Evolutionary conservation across 2,113 vertebrate species (phyloP), one percentile per base, ranked within the genome.

Genomic region (Pelvicachromis taeniatus): DNA sequence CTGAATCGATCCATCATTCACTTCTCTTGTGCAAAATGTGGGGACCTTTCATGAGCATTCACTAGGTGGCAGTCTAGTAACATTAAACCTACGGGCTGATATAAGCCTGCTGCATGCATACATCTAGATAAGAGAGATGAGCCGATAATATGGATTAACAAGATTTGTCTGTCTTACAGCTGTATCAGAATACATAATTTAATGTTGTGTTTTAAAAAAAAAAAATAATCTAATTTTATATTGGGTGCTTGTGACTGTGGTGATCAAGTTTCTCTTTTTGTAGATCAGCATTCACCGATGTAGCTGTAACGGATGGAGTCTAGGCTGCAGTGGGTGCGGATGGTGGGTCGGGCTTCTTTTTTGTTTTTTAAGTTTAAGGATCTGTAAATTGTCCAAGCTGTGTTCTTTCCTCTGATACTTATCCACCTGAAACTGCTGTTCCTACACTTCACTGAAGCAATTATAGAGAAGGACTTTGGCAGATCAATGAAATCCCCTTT

Each of bases 1-100:
- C 80, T 81, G 68, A 77, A 81, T 85, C 84, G 70, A 75, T 42
- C 78, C 70, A 87, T 85, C 91, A 58, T 79, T 68, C 50, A 12
- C 82, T 79, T 55, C 82, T 88, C 53, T 63, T 48, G 73, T 84
- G 78, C 58, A 89, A 89, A 48, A 21, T 19, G 77, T 40, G 42
- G 58, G 59, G 78, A 73, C 58, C 52, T 86, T 81, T 88, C 6
- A 23, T 8, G 29, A 81, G 68, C 48, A 29, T 87, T 95, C 96
- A 95, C 95, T 96, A 96, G 96, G 94, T 95, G 96, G 95, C 96
- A 96, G 94, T 95, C 89, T 90, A 93, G 95, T 93, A 93, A 94
- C 96, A 95, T 63, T 83, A 77, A 95, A 94, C 70, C 90, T 86
- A 56, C 31, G 8, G 54, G 77, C 81, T 50, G 77, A 59, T n/a